Evolutionary conservation across 2,797 vertebrate genomes (phyloP), one percentile per base, ranked within the genome.

Genomic region (Prunella strophiata): DNA sequence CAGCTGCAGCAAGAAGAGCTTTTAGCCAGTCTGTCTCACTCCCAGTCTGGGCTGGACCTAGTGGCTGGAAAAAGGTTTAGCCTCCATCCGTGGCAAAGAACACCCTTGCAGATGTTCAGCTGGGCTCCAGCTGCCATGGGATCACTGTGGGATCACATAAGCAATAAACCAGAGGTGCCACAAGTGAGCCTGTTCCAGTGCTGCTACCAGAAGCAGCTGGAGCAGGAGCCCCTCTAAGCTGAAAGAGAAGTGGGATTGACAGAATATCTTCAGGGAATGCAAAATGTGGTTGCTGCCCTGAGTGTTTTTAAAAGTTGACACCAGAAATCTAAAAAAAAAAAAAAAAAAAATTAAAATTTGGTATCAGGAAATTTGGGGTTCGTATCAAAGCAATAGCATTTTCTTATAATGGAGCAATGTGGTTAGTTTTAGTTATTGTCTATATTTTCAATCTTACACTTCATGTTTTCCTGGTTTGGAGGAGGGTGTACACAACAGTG

Each of bases 401-500:
- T 88, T 59, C 15, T 65, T 65, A 18, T 13, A 52, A 3, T 42
- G 82, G 8, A 65, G 1, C 1, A 34, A 13, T 68, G 29, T 25
- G 5, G 4, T 66, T 68, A 58, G 10, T 57, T 74, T 81, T 59
- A 38, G 18, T 81, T 7, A 22, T 16, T 16, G 5, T 58, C 18
- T 65, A 0, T 42, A 29, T 55, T 84, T 84, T 92, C 50, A 51
- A 54, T 84, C 27, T 43, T 68, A 36, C 2, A 42, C 5, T 63
- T 63, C 5, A 11, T 40, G 3, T 57, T 71, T 77, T 77, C 25
- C n/a, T 16, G 25, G 5, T 63, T 65, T 74, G n/a, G 5, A 5
- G 30, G 11, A n/a, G 5, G 6, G 4, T 3, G 9, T 67, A 47
- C 5, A 43, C 0, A 6, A 42, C 10, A 34, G 11, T 29, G 1